Evolutionary conservation across 2,113 vertebrate genomes (phyloP).

Genomic region (Colossoma macropomum): DNA sequence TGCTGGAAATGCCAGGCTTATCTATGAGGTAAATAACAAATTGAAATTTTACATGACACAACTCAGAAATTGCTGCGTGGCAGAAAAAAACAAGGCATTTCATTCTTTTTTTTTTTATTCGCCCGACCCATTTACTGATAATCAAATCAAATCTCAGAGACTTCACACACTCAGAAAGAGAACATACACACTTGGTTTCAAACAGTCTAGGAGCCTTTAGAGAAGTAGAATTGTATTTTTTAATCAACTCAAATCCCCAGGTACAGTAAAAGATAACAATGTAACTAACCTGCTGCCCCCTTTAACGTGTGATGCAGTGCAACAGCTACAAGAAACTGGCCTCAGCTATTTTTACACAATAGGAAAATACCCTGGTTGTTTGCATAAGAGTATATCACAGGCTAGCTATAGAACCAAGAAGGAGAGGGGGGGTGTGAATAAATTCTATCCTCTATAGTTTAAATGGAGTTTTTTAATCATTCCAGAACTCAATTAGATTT

Average conservation of each 20-base stretch:
- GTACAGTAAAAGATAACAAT: slow-evolving; percentile 64
- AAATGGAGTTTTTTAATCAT: slow-evolving; percentile 14
- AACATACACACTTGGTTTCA: neutral
- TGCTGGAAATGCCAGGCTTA: neutral
- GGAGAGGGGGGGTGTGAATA: neutral
- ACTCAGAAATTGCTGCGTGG: neutral
- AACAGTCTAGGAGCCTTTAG: slow-evolving; percentile 54
- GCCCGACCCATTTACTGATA: neutral
- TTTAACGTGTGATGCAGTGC: slow-evolving; percentile 53
- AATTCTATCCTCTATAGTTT: slow-evolving; percentile 24
- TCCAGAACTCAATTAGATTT: slow-evolving; percentile 41
- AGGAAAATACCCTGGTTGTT: slow-evolving; percentile 76
- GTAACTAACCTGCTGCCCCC: slow-evolving; percentile 52
- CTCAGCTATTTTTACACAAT: slow-evolving; percentile 62
- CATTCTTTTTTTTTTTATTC: slow-evolving; percentile 10
- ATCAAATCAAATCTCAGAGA: slow-evolving; percentile 6
- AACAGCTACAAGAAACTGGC: slow-evolving; percentile 56
- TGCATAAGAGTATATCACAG: slow-evolving; percentile 64
- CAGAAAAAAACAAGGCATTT: neutral
- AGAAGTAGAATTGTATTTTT: slow-evolving; percentile 63
- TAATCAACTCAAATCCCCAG: slow-evolving; percentile 64
- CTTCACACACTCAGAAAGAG: slow-evolving; percentile 23
- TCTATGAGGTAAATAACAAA: neutral
- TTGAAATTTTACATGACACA: neutral
- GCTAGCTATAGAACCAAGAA: slow-evolving; percentile 52